phyloP scores from a whole-genome alignment of 2,888 invertebrate species.

The Sisyra terminalis region DNA sequence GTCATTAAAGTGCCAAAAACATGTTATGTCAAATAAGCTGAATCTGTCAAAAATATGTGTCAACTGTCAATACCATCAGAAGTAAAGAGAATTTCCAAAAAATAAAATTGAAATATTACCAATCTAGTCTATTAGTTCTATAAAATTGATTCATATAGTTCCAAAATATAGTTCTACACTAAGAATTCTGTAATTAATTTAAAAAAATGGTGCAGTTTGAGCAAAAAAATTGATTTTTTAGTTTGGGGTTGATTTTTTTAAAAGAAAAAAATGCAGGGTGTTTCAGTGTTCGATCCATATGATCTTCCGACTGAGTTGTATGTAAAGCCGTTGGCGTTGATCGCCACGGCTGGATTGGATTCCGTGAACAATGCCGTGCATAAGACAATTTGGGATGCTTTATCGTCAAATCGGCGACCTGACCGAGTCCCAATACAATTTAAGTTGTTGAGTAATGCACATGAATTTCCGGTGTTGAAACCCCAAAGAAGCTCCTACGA shows the following conservation, averaged over 20 bases:
- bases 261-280: slow-evolving; percentile 1
- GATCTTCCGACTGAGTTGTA: slow-evolving; percentile 74
- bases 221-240: too few relatives aligned
- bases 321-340: slow-evolving; percentile 67
- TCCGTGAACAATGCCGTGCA: slow-evolving; percentile 70
- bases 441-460: slow-evolving; percentile 61
- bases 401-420: slow-evolving; percentile 62
- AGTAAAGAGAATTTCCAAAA: too few relatives aligned
- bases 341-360: slow-evolving; percentile 81
- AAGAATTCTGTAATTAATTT: too few relatives aligned
- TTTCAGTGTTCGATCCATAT: slow-evolving; percentile 18
- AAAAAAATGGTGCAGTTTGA: too few relatives aligned
- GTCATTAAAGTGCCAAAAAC: too few relatives aligned
- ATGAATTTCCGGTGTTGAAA: slow-evolving; percentile 77
- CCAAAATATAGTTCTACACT: too few relatives aligned
- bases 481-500: slow-evolving; percentile 83
- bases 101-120: too few relatives aligned
- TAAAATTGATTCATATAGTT: neutral
- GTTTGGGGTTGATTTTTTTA: too few relatives aligned
- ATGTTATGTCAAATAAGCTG: too few relatives aligned
- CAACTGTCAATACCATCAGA: too few relatives aligned
- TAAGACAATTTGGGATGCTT: slow-evolving; percentile 85
- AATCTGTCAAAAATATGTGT: too few relatives aligned
- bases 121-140: too few relatives aligned
- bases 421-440: slow-evolving; percentile 75